phyloP scores from a whole-genome alignment of 2,113 vertebrate genomes.

The Gallinago media region DNA sequence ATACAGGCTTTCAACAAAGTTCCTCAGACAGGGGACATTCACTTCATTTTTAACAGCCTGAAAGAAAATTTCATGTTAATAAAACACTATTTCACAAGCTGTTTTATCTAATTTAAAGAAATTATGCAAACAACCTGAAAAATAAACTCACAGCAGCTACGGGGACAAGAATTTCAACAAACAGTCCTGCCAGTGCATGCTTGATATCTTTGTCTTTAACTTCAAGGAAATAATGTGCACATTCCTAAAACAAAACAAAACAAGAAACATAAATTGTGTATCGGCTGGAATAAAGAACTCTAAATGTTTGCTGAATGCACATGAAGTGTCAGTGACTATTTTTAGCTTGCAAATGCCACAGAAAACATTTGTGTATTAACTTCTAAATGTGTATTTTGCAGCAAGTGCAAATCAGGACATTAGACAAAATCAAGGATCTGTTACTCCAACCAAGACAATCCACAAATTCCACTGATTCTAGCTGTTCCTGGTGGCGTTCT shows the following conservation, averaged over 20 bases:
- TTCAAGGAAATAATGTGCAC: slow-evolving; percentile 98
- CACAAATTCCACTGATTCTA: not conserved
- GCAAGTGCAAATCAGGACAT: not conserved
- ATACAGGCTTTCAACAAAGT: slow-evolving; percentile 97
- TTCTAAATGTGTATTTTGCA: not conserved
- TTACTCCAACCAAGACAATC: not conserved
- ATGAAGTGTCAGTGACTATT: not conserved
- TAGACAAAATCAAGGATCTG: not conserved
- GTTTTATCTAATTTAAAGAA: not conserved
- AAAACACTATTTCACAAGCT: not conserved
- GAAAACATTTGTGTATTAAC: slow-evolving; percentile 6
- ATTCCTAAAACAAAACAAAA: slow-evolving; percentile 83
- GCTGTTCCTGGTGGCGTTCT: not conserved
- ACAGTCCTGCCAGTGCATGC: slow-evolving; percentile 95
- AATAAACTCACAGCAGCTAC: slow-evolving; percentile 93
- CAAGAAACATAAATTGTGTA: not conserved
- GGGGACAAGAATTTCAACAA: slow-evolving; percentile 98
- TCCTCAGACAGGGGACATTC: slow-evolving; percentile 98
- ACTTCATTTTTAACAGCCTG: slow-evolving; percentile 99
- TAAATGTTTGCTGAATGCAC: not conserved
- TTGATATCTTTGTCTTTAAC: slow-evolving; percentile 99
- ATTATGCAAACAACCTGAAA: slow-evolving; percentile 21
- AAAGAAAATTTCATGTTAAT: slow-evolving; percentile 56
- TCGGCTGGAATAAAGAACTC: not conserved
- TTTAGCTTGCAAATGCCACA: not conserved